phyloP scores from a whole-genome alignment of 2,888 invertebrate genomes.

The Napeogenes inachia region DNA sequence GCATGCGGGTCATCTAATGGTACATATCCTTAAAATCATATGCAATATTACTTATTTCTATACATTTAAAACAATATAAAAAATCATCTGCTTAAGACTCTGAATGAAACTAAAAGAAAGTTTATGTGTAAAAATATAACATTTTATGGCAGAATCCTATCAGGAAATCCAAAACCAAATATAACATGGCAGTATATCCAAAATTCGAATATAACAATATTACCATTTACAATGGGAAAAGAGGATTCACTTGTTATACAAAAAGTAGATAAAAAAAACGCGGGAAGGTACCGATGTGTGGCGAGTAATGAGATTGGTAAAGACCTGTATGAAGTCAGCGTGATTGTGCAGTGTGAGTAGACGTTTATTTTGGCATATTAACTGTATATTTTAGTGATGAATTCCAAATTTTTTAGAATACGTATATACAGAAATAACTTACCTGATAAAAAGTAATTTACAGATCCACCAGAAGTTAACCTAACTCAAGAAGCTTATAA shows the following conservation, averaged over 20 bases:
- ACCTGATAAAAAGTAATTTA: constrained; percentile 1
- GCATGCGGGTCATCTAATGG: too few relatives aligned
- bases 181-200: constrained; percentile 48
- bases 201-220: constrained; percentile 31
- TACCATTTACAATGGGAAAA: constrained; percentile 34
- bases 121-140: too few relatives aligned
- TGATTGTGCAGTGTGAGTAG: constrained; percentile 61
- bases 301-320: constrained; percentile 55
- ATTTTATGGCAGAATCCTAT: constrained; percentile 41
- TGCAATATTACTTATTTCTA: too few relatives aligned
- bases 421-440: neutral
- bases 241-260: constrained; percentile 36
- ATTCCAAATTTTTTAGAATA: neutral
- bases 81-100: too few relatives aligned
- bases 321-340: constrained; percentile 45
- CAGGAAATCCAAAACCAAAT: constrained; percentile 54
- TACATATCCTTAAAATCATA: neutral
- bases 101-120: too few relatives aligned
- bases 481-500: constrained; percentile 15
- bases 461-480: constrained; percentile 54
- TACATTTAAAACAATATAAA: too few relatives aligned
- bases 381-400: constrained; percentile 20
- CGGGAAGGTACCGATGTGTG: constrained; percentile 55
- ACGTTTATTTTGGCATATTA: too few relatives aligned
- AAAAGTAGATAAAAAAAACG: constrained; percentile 44